Base-by-base conservation (phyloP, 92 coral and sea anemone species). In the Zoanthus solanderi region DNA sequence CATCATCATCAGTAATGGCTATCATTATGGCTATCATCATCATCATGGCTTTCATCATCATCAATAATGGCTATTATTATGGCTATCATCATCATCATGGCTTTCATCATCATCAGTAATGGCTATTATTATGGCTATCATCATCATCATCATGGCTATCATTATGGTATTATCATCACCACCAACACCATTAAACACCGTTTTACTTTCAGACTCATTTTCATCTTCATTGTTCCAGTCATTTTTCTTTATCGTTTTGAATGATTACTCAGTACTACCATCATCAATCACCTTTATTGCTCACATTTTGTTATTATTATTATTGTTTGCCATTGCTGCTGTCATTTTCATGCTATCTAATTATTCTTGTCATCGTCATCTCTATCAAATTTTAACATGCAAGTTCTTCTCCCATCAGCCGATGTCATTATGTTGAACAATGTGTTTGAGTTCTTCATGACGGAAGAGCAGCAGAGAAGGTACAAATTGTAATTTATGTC, bases 361-460 rank as follows among this genome's bases (percentile, higher is more conserved):
- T 34, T 34, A 34, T 34, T 34, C 3, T 34, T 34, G 42, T 34
- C 42, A 34, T 34, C 42, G 54, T 50, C 12, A 0, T 50, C 54
- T 50, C 12, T 6, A 10, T 6, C 8, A 6, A 50, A 6, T 10
- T 6, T 50, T 50, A 50, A 50, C 12, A 0, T 50, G 12, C 54
- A 50, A 50, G 4, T 69, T 7, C 60, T 52, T 83, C 0, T 13
- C 34, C 75, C 86, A 29, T 5, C 78, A 95, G 98, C 98, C 67
- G 96, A 95, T 83, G 68, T 95, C 44, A 90, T 95, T 47, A 73
- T 95, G 58, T 86, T 95, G 3, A 93, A 95, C 86, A 95, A 95
- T 75, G 93, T 92, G 9, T 95, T 95, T 87, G 96, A 95, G 67
- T 95, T 93, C 87, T 95, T 95, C 82, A 83, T 92, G 68, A 88